Evolutionary conservation across 2,113 vertebrate species (phyloP), one percentile per base, ranked within the genome.

Genomic region (Melanotaenia duboulayi): DNA sequence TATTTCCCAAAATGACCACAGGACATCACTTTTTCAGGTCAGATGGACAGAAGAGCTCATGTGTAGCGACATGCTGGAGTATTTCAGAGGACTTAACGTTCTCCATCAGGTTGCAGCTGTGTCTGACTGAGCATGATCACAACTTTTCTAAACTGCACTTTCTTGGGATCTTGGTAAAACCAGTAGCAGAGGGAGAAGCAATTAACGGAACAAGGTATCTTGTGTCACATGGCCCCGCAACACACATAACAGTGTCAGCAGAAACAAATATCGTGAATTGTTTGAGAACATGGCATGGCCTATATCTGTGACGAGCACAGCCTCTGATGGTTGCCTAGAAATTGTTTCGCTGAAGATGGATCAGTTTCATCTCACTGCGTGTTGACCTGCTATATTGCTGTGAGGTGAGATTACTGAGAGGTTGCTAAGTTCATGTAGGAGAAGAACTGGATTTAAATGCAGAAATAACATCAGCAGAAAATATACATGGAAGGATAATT

Each of bases 11-110:
- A 73, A 50, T 28, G 77, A 69, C 52, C 52, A 66, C 67, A 62
- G 77, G 76, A 69, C 55, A 24, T 50, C 16, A 9, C 4, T 24
- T 84, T 82, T 83, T 74, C 74, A 82, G 72, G 82, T 79, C 84
- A 89, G 50, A 57, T 59, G 68, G 20, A 64, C 57, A n/a, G 71
- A 76, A 54, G 55, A 24, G 16, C 40, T 76, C 46, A 20, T 32
- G 57, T 32, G 9, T 58, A 12, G 70, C 3, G n/a, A 17, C 17
- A 8, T 54, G 48, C 60, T 60, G 48, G 11, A 72, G 44, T 65
- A 14, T 23, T 71, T 65, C n/a, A 22, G 16, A 50, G 44, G 12
- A 50, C 40, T 46, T 28, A 9, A 24, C 22, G 56, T n/a, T 64
- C 44, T 57, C 25, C 35, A 14, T 40, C 59, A 11, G 39, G 55